phyloP scores from a whole-genome alignment of 2,888 invertebrate species.

The Steinernema scapterisci region DNA sequence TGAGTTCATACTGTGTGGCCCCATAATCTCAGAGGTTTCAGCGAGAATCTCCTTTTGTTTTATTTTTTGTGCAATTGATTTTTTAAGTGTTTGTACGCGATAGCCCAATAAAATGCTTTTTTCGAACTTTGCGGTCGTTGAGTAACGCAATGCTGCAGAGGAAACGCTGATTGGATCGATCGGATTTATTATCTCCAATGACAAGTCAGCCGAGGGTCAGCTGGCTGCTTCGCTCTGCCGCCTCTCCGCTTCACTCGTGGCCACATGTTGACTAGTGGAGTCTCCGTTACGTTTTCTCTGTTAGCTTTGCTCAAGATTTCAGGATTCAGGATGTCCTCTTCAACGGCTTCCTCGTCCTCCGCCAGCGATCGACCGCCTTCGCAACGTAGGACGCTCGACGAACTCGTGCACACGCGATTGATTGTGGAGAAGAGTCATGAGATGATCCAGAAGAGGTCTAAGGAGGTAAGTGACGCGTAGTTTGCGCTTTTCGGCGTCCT shows the following conservation, averaged over 20 bases:
- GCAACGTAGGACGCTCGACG: slow-evolving; percentile 14
- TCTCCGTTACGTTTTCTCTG: background rate
- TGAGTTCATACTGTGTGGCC: too few relatives aligned
- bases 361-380: slow-evolving; percentile 7
- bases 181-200: slow-evolving; percentile 11
- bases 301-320: background rate
- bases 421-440: slow-evolving; percentile 10
- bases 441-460: slow-evolving; percentile 4
- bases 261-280: slow-evolving; percentile 1
- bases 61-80: too few relatives aligned
- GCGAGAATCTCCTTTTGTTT: too few relatives aligned
- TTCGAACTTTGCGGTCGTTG: too few relatives aligned
- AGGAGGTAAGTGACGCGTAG: background rate
- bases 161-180: slow-evolving; percentile 14
- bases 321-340: background rate
- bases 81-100: too few relatives aligned
- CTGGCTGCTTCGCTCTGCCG: background rate
- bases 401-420: slow-evolving; percentile 20
- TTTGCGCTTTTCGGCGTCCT: too few relatives aligned
- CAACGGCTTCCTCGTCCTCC: background rate
- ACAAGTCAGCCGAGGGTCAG: slow-evolving; percentile 3
- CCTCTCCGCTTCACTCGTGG: background rate
- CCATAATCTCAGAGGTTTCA: too few relatives aligned
- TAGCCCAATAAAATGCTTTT: too few relatives aligned
- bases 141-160: background rate